Conservation (phyloP, 2,113 vertebrate species). For the Bubo bubo region DNA sequence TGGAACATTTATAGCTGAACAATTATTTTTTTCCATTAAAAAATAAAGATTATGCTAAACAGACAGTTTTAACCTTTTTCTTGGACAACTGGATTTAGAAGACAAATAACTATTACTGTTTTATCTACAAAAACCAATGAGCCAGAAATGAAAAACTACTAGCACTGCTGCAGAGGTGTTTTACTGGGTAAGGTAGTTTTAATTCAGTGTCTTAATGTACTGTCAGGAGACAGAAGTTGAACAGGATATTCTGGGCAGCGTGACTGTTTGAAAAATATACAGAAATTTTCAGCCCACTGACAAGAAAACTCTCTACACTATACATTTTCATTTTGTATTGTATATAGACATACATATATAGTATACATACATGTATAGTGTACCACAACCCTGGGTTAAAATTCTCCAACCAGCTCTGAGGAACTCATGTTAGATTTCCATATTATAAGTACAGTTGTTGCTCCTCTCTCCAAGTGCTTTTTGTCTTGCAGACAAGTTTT, state of each 20-base stretch:
- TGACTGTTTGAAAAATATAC: not conserved
- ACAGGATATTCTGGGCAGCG: not conserved
- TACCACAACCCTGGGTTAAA: not conserved
- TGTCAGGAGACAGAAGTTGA: not conserved
- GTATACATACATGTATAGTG: accelerated
- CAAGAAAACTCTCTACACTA: not conserved
- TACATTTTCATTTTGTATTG: not conserved
- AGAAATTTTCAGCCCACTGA: not conserved
- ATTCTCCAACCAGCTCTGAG: not conserved
- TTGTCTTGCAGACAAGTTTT: not conserved
- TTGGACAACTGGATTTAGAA: slow-evolving; percentile 45
- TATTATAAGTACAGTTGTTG: not conserved
- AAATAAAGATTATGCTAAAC: slow-evolving; percentile 44
- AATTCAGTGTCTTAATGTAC: not conserved
- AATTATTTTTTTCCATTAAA: not conserved
- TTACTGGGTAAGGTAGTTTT: not conserved
- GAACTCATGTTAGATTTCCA: not conserved
- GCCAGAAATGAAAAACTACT: slow-evolving; percentile 10
- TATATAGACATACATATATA: not conserved
- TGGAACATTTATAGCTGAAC: slow-evolving; percentile 30
- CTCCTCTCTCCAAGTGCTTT: not conserved
- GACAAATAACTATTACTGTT: slow-evolving; percentile 59
- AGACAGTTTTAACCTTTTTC: not conserved
- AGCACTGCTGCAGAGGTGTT: not conserved
- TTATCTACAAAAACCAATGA: slow-evolving; percentile 66